Conservation (phyloP, 2,797 vertebrate genomes). For the Synanceia verrucosa region DNA sequence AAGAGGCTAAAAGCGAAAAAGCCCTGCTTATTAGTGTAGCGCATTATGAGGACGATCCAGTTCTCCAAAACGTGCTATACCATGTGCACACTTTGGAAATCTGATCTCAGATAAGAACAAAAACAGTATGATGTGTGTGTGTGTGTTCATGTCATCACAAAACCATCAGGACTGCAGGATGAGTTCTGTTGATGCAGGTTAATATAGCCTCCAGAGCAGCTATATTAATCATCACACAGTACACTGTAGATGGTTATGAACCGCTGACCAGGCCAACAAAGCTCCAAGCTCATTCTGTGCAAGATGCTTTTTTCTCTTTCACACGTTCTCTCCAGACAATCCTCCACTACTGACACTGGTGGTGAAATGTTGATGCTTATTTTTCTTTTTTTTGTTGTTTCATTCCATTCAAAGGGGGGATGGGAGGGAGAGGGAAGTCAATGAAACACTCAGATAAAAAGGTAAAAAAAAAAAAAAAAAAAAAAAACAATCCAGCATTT, state of each 20-base stretch:
- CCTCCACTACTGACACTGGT: slow-evolving; percentile 65
- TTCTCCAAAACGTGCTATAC: slow-evolving; percentile 16
- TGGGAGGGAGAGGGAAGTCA: slow-evolving; percentile 60
- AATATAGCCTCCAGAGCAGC: slow-evolving; percentile 76
- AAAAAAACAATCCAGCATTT: slow-evolving; percentile 72
- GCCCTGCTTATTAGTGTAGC: slow-evolving; percentile 35
- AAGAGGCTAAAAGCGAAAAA: slow-evolving; percentile 41
- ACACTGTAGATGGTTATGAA: slow-evolving; percentile 70
- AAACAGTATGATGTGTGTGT: slow-evolving; percentile 5
- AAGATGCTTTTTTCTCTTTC: slow-evolving; percentile 61
- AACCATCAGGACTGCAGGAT: slow-evolving; percentile 67
- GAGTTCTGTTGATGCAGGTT: slow-evolving; percentile 69
- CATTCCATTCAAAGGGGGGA: slow-evolving; percentile 72
- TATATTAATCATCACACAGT: slow-evolving; percentile 77
- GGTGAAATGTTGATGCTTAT: slow-evolving; percentile 69
- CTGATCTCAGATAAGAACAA: slow-evolving; percentile 26
- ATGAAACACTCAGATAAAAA: slow-evolving; percentile 76
- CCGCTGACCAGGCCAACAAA: slow-evolving; percentile 63
- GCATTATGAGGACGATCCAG: slow-evolving; percentile 19
- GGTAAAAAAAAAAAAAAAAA: slow-evolving; percentile 55
- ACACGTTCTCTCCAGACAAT: slow-evolving; percentile 68
- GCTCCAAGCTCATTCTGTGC: slow-evolving; percentile 70
- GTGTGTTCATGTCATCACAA: slow-evolving; percentile 61
- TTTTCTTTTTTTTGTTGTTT: slow-evolving; percentile 49
- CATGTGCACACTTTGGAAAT: slow-evolving; percentile 17